Percentiles rank a stretch among this genome's conserved stretches.
These are phyloP conservation scores for Pseudococcus jackbeardsleyi DNA, from an alignment of 2,888 invertebrate species.

Conservation along the genomic window DNA sequence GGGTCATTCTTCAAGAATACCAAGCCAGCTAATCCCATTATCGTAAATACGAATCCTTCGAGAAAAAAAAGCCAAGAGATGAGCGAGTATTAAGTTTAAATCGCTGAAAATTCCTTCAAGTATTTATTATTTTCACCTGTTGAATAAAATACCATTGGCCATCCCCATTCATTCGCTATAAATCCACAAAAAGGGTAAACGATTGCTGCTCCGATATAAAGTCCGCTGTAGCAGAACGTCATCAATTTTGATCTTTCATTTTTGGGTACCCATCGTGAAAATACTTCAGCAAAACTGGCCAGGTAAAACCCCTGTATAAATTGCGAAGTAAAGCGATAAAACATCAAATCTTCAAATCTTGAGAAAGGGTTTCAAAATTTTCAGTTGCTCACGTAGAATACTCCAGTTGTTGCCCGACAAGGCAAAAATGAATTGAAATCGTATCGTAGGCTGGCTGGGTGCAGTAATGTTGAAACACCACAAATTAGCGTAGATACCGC, in stretches of 20 bases:
- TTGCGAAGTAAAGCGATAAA: too few relatives aligned
- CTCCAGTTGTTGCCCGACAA: neutral
- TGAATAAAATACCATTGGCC: neutral
- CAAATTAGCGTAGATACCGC: neutral
- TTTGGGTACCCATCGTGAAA: neutral
- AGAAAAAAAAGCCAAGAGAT: too few relatives aligned
- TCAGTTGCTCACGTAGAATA: neutral
- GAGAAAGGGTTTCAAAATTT: too few relatives aligned
- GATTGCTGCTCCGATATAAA: neutral
- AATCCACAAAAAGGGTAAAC: neutral
- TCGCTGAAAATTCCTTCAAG: too few relatives aligned
- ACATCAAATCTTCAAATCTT: too few relatives aligned
- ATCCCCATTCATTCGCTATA: neutral
- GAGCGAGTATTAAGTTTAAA: too few relatives aligned
- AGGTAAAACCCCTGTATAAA: neutral
- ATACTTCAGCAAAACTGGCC: neutral
- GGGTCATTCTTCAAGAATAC: neutral
- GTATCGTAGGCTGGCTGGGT: neutral
- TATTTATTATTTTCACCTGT: neutral
- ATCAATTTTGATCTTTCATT: neutral
- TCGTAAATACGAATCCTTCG: neutral
- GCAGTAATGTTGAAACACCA: neutral
- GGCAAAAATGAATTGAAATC: neutral
- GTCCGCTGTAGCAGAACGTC: neutral
- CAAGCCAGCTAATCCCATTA: neutral